Conservation (phyloP, 2,113 vertebrate genomes). For the Grammomys dolichurus region DNA sequence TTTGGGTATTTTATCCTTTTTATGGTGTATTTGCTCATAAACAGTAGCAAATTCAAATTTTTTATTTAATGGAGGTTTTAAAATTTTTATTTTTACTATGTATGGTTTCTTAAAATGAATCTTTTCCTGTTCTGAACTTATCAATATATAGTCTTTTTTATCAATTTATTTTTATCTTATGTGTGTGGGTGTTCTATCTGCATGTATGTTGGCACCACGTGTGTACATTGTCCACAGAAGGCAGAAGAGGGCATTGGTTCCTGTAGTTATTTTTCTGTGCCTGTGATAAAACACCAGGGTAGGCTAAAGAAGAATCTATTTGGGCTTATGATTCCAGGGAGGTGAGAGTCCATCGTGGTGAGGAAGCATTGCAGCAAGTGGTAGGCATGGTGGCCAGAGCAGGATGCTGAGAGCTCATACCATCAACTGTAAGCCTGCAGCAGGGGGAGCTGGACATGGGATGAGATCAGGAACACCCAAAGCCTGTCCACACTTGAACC, state of each 20-base stretch:
- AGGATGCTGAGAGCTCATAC: background rate
- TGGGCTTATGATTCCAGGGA: background rate
- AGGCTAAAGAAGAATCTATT: background rate
- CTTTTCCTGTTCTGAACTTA: conserved; percentile 28
- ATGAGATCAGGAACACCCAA: background rate
- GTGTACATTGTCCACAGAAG: background rate
- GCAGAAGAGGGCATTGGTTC: background rate
- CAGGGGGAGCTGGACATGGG: background rate
- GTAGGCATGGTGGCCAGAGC: background rate
- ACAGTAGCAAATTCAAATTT: conserved; percentile 6
- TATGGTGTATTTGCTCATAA: conserved; percentile 3
- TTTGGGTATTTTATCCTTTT: conserved; percentile 2
- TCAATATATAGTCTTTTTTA: background rate
- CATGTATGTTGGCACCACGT: background rate
- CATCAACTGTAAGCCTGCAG: background rate
- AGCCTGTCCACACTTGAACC: background rate
- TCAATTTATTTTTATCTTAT: background rate
- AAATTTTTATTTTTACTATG: background rate
- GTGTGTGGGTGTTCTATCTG: background rate
- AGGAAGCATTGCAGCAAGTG: background rate
- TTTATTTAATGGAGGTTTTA: background rate
- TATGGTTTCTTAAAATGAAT: background rate
- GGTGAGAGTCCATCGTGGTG: background rate
- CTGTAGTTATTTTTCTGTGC: background rate
- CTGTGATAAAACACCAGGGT: background rate